phyloP scores from a whole-genome alignment of 2,888 invertebrate species.

The Catocala fraxini region DNA sequence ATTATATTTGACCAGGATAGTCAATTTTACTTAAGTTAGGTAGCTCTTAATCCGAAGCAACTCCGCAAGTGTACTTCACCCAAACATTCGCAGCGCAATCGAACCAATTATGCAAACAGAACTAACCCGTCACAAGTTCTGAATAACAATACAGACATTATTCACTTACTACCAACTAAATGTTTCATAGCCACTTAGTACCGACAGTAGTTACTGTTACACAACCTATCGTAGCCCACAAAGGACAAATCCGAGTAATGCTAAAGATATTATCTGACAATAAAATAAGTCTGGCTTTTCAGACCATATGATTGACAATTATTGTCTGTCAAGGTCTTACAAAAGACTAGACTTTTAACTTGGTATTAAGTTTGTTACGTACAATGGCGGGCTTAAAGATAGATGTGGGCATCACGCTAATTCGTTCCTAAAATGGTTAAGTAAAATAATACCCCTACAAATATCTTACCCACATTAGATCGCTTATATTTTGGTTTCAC shows the following conservation, averaged over 20 bases:
- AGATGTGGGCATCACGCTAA: no score
- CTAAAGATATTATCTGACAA: neutral
- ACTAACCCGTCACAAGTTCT: neutral
- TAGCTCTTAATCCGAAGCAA: neutral
- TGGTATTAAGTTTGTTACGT: no score
- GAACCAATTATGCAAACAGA: neutral
- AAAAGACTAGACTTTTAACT: no score
- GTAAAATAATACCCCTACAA: no score
- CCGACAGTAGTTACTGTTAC: slow-evolving; percentile 25
- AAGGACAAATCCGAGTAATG: slow-evolving; percentile 22
- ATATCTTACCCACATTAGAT: no score
- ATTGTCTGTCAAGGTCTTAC: neutral
- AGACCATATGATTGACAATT: slow-evolving; percentile 15
- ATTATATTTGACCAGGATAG: no score
- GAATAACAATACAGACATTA: slow-evolving; percentile 10
- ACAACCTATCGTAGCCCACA: slow-evolving; percentile 21
- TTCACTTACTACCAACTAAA: slow-evolving; percentile 27
- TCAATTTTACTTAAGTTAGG: no score
- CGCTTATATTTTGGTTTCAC: no score
- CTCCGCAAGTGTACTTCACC: neutral
- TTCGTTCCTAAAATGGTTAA: no score
- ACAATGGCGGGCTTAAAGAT: no score
- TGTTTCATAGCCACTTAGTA: slow-evolving; percentile 30
- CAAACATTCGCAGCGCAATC: neutral
- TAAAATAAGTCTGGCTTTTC: slow-evolving; percentile 22